A percentile compares a stretch with the other conserved stretches of the same genome.
Evolutionary conservation across 2,888 invertebrate genomes (phyloP).

Genomic region (Beris chalybata): DNA sequence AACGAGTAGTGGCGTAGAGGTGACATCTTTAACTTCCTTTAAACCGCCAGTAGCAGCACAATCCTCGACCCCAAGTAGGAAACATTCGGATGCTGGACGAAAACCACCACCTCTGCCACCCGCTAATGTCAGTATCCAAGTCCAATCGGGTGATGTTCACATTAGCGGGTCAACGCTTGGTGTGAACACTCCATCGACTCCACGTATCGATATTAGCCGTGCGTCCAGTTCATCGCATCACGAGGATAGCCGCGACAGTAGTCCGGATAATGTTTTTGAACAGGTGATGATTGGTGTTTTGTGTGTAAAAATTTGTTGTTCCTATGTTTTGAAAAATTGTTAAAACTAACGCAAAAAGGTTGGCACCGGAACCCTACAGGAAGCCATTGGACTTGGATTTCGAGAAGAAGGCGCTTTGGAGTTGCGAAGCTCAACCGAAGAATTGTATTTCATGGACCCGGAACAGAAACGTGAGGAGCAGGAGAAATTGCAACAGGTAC

Average conservation of each 20-base stretch:
- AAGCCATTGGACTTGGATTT: conserved; percentile 61
- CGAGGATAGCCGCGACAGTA: conserved; percentile 77
- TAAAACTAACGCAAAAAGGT: conserved; percentile 52
- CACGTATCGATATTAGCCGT: conserved; percentile 85
- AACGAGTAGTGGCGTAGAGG: conserved; percentile 7
- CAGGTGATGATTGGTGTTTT: conserved; percentile 57
- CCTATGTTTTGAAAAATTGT: conserved; percentile 43
- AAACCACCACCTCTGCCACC: conserved; percentile 53
- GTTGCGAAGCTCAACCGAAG: conserved; percentile 84
- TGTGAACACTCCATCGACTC: conserved; percentile 71
- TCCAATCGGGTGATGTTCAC: conserved; percentile 10
- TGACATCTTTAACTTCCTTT: conserved; percentile 10
- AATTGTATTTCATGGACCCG: conserved; percentile 79
- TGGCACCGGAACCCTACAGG: conserved; percentile 59
- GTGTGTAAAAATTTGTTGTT: conserved; percentile 36
- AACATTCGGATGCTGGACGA: conserved; percentile 33
- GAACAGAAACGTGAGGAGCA: conserved; percentile 56
- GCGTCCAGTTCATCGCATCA: conserved; percentile 88
- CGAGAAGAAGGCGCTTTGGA: conserved; percentile 82
- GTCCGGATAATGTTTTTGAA: conserved; percentile 81
- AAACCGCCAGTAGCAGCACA: conserved; percentile 33
- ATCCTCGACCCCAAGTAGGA: conserved; percentile 8
- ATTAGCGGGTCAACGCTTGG: conserved; percentile 41
- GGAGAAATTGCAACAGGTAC: conserved; percentile 49
- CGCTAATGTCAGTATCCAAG: conserved; percentile 6